Percentiles rank a stretch among this genome's conserved stretches.
phyloP scores from a whole-genome alignment of 2,888 invertebrate species.

The Choreutis nemorana region DNA sequence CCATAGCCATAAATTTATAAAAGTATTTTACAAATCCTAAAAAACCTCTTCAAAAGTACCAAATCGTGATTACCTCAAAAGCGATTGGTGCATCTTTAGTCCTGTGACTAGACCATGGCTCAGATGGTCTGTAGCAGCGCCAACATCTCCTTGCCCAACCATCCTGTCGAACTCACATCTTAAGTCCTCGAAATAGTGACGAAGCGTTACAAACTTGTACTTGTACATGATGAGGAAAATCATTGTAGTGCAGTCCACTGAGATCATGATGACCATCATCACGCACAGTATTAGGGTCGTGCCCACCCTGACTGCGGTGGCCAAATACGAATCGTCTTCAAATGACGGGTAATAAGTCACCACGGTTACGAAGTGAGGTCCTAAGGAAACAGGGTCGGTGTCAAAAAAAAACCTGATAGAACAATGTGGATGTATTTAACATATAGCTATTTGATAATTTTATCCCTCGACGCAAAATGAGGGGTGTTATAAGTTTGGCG shows the following conservation, averaged over 20 bases:
- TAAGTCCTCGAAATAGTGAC: slow-evolving; percentile 37
- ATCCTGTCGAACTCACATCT: slow-evolving; percentile 24
- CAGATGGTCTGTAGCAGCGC: slow-evolving; percentile 26
- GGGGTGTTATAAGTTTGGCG: too few species aligned
- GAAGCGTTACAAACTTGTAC: slow-evolving; percentile 47
- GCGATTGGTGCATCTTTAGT: slow-evolving; percentile 40
- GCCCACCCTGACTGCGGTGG: slow-evolving; percentile 24
- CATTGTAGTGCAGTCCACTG: slow-evolving; percentile 36
- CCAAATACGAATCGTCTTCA: slow-evolving; percentile 29
- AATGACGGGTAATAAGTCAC: slow-evolving; percentile 44
- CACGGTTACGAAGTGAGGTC: slow-evolving; percentile 40
- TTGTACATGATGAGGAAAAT: slow-evolving; percentile 42
- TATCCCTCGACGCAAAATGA: too few species aligned
- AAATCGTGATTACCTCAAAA: slow-evolving; percentile 28
- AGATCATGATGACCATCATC: slow-evolving; percentile 43
- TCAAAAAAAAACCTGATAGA: not conserved
- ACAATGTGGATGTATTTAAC: too few species aligned
- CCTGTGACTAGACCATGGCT: slow-evolving; percentile 35
- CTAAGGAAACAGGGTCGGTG: slow-evolving; percentile 19
- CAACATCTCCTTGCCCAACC: slow-evolving; percentile 17
- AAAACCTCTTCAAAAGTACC: too few species aligned
- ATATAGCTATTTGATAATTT: too few species aligned
- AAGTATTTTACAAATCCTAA: too few species aligned
- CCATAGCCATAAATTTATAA: too few species aligned
- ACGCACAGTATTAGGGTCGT: slow-evolving; percentile 26